Evolutionary conservation across 1,140 invertebrate species (phyloP), one percentile per base, ranked within the genome.

Genomic region (Drosophila hydei): DNA sequence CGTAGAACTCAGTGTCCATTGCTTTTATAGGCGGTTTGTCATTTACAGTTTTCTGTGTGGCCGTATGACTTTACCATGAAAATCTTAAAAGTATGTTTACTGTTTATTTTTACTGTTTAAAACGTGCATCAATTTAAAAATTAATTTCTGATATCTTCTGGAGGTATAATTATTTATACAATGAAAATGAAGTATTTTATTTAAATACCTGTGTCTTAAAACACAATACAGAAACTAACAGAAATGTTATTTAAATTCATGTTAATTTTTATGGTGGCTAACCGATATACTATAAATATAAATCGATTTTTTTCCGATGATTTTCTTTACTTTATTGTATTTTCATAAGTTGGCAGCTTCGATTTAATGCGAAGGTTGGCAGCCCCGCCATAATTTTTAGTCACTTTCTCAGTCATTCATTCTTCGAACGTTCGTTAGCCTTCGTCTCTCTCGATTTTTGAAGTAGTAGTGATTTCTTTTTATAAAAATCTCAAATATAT

Each of bases 401-500:
- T 72, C 69, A 68, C 69, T 67, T 72, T 68, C 62, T 67, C 69
- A 68, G 54, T 72, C 38, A 54, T 67, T 67, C 62, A 67, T 68
- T 68, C 55, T 72, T 68, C 69, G 60, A 54, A 60, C 69, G 63
- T 60, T 67, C 63, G 55, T 67, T 59, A 51, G 55, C 67, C 56
- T 73, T 73, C 65, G 65, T 69, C 65, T 69, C 64, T 69, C 71
- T 72, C 54, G 58, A 69, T 73, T 69, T 63, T 62, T 64, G 69
- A 75, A 72, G 72, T 85, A 68, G 71, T 84, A 69, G 79, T 79
- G 67, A 75, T 85, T 85, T 84, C 73, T 83, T 78, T 84, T 73
- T 84, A 79, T 68, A 79, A 87, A 62, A 87, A 75, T 77, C 65
- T 79, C 45, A 79, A 84, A 84, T 74, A 75, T 76, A 84, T 72